phyloP scores from a whole-genome alignment of 2,797 vertebrate genomes.

The Pseudomugil gertrudae region DNA sequence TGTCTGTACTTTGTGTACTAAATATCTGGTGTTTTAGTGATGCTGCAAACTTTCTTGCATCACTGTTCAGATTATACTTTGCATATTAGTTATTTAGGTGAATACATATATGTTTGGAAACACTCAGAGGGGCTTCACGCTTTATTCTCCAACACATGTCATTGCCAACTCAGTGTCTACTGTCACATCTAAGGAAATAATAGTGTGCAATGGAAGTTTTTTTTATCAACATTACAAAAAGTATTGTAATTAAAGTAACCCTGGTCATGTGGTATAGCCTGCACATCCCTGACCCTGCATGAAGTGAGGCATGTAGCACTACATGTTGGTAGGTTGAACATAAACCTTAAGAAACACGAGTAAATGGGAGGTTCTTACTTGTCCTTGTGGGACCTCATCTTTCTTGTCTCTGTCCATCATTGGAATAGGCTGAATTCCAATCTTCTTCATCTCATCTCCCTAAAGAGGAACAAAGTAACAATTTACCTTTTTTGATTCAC shows the following conservation, averaged over 20 bases:
- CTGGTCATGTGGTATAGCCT: too few species aligned
- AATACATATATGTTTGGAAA: background rate
- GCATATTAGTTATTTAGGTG: background rate
- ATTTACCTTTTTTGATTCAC: constrained; percentile 17
- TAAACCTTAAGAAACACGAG: background rate
- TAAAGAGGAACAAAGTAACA: constrained; percentile 57
- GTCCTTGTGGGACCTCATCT: constrained; percentile 95
- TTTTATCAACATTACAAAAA: background rate
- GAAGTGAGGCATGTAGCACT: too few species aligned
- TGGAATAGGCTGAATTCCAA: constrained; percentile 94
- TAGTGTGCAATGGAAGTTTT: background rate
- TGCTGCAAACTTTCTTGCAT: background rate
- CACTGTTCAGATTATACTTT: background rate
- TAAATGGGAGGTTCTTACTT: constrained; percentile 82
- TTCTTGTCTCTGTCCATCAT: constrained; percentile 99
- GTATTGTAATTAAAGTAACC: too few species aligned
- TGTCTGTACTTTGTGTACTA: background rate
- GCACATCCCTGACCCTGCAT: too few species aligned
- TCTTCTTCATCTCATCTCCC: constrained; percentile 99
- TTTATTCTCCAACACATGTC: background rate
- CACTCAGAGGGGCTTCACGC: background rate
- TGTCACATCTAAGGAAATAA: background rate
- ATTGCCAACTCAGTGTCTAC: background rate
- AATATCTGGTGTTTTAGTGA: background rate
- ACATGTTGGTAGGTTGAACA: background rate